phyloP scores from a whole-genome alignment of 2,113 vertebrate species.

The Asarcornis scutulata region DNA sequence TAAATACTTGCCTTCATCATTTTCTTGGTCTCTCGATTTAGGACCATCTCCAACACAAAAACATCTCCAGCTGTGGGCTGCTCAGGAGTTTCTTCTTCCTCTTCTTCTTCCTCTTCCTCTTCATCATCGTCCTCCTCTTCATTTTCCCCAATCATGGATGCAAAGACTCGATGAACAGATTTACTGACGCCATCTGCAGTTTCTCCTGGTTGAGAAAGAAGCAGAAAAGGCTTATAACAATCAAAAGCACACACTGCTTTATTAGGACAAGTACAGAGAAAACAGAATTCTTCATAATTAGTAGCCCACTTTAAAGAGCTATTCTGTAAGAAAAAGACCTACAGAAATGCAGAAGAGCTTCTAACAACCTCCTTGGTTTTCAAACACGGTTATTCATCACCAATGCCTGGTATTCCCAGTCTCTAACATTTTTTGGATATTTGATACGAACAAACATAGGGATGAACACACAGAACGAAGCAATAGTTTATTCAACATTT shows the following conservation, averaged over 20 bases:
- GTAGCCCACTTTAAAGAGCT: background rate
- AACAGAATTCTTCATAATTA: background rate
- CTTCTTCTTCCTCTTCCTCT: constrained; percentile 77
- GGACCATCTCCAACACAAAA: constrained; percentile 95
- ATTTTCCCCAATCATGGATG: constrained; percentile 91
- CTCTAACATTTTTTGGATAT: background rate
- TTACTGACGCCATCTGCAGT: constrained; percentile 91
- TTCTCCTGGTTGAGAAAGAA: constrained; percentile 70
- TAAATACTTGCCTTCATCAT: constrained; percentile 90
- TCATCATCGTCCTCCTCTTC: constrained; percentile 75
- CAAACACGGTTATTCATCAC: background rate
- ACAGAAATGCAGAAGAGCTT: background rate
- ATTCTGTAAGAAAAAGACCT: background rate
- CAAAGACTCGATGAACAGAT: constrained; percentile 92
- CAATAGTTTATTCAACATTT: background rate
- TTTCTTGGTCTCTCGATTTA: constrained; percentile 96
- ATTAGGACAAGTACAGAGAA: background rate
- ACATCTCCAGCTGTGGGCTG: constrained; percentile 90
- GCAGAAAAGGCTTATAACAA: background rate
- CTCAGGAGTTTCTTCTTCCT: constrained; percentile 76
- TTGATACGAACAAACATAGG: background rate
- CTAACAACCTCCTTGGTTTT: background rate
- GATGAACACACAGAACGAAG: background rate
- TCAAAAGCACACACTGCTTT: background rate
- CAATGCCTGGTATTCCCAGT: background rate